Conservation (phyloP, 64 coral and sea anemone genomes). For the Exaiptasia diaphana region DNA sequence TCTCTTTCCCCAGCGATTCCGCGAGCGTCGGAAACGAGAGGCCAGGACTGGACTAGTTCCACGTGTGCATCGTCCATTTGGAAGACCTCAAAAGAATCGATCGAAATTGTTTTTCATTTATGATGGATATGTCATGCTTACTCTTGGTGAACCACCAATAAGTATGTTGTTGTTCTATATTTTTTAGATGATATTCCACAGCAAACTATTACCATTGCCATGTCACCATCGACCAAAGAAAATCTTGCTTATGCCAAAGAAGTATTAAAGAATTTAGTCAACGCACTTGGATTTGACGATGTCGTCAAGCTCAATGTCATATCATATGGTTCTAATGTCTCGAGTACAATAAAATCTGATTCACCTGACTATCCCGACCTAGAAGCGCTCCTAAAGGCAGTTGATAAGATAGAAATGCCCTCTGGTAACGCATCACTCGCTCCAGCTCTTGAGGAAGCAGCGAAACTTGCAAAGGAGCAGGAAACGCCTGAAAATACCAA, state of each 20-base stretch:
- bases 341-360: not conserved
- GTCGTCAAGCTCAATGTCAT: constrained; percentile 4
- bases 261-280: not conserved
- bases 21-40: too few relatives aligned
- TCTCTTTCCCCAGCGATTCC: too few relatives aligned
- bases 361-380: not conserved
- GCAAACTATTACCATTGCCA: not conserved
- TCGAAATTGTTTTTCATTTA: too few relatives aligned
- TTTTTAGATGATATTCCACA: not conserved
- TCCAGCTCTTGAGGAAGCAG: constrained; percentile 62
- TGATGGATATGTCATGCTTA: too few relatives aligned
- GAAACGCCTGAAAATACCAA: constrained; percentile 44
- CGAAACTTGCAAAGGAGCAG: constrained; percentile 38
- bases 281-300: not conserved
- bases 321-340: not conserved
- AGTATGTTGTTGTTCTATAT: not conserved
- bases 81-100: too few relatives aligned
- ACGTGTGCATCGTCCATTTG: too few relatives aligned
- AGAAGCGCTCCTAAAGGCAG: constrained; percentile 19
- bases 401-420: constrained; percentile 33
- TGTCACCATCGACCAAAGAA: not conserved
- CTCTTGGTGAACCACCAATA: too few relatives aligned
- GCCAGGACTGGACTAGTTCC: too few relatives aligned
- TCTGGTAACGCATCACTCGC: constrained; percentile 41
- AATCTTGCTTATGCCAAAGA: constrained; percentile 4